A percentile compares a stretch with the other conserved stretches of the same genome.
phyloP scores from a whole-genome alignment of 2,888 invertebrate species.

The Ochropleura leucogaster region DNA sequence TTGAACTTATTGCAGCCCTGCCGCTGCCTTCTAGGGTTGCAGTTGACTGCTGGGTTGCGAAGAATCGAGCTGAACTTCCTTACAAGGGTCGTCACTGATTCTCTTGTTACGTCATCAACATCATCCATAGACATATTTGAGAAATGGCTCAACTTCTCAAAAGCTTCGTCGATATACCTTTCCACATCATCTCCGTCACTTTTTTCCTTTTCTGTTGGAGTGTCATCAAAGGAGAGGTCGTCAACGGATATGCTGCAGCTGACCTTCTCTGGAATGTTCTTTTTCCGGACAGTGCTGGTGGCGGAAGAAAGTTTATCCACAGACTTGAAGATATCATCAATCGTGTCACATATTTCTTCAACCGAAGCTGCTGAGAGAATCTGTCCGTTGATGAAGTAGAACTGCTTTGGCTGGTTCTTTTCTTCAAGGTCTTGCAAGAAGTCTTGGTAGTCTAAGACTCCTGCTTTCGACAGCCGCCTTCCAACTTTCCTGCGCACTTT shows the following conservation, averaged over 20 bases:
- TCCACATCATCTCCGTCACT: constrained; percentile 77
- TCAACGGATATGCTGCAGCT: constrained; percentile 82
- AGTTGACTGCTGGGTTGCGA: constrained; percentile 74
- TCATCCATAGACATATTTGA: constrained; percentile 70
- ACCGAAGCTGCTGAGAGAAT: constrained; percentile 82
- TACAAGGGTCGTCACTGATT: constrained; percentile 84
- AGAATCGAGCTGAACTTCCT: constrained; percentile 81
- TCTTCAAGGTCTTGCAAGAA: constrained; percentile 78
- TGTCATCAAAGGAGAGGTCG: constrained; percentile 84
- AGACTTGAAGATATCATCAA: constrained; percentile 85
- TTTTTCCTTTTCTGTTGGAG: constrained; percentile 69
- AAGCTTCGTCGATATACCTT: constrained; percentile 84
- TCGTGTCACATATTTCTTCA: constrained; percentile 82
- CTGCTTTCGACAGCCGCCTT: constrained; percentile 75
- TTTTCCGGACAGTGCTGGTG: constrained; percentile 74
- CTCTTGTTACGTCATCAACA: constrained; percentile 64
- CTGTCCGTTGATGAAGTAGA: constrained; percentile 71
- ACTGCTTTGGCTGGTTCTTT: constrained; percentile 65
- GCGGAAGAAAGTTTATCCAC: constrained; percentile 82
- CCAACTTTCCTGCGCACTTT: constrained; percentile 78
- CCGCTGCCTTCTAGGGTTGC: constrained; percentile 76
- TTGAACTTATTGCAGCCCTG: constrained; percentile 81
- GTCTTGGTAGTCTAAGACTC: constrained; percentile 78
- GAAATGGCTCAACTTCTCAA: constrained; percentile 78
- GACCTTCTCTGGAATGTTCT: constrained; percentile 77